Base-by-base conservation (phyloP, 2,888 invertebrate genomes). In the Drosophila colorata region DNA sequence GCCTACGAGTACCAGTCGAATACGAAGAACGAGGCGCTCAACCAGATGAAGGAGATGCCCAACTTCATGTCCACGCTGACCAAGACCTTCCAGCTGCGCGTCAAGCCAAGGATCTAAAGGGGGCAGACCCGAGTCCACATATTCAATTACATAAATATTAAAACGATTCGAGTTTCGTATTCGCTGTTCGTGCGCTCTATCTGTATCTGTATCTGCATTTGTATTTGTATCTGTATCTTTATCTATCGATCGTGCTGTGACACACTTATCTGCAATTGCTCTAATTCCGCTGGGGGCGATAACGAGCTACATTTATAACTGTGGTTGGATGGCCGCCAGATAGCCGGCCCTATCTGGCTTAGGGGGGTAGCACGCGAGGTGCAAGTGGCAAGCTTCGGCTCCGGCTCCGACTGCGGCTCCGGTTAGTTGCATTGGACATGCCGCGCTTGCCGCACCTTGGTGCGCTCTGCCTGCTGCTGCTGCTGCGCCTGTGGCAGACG, bases 41-140 rank as follows among this genome's bases (percentile, higher is more conserved):
- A 94, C 81, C 92, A 93, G 74, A 94, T 94, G 91, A 96, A 95
- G 90, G 95, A 95, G 91, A 94, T 95, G 92, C 95, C 95, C 63
- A 94, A 94, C 63, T 93, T 95, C 64, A 93, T 94, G 23, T 94
- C 95, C 28, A 95, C 95, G 89, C 92, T 96, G 43, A 95, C 95
- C 4, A 93, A 94, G 84, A 91, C 93, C 18, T 92, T 95, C 48
- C 93, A 93, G 81, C 93, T 95, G 63, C 89, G 88, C 49, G 89
- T 90, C 11, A 92, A 91, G 65, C 74, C 60, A 33, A 81, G 69
- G 43, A 63, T 18, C 49, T 64, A 60, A 49, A 4, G 2, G 9
- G 8, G 44, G 52, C 55, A 38, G 40, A 33, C 31, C 46, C 67
- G 69, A 72, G 51, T 67, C 59, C 69, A 57, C 13, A 37, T 18